A percentile compares a stretch with the other conserved stretches of the same genome.
These are phyloP conservation scores for Apostichopus parvimensis DNA, from an alignment of 35 echinoderm and acorn worm species.

Conservation along the genomic window DNA sequence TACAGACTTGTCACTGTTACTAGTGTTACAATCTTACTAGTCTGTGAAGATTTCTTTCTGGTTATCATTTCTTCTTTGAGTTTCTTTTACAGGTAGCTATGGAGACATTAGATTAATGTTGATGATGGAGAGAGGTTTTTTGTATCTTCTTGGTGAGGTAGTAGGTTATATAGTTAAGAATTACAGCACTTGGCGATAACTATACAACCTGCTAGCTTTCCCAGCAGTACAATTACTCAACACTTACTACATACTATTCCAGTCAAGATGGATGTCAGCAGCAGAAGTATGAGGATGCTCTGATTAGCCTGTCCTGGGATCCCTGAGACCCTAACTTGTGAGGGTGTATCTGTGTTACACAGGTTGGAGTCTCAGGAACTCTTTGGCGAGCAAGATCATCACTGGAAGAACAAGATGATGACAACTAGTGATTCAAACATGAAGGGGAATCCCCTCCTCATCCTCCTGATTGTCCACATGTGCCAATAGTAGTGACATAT, in stretches of 20 bases:
- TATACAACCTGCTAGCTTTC: constrained; percentile 68
- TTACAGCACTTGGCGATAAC: constrained; percentile 58
- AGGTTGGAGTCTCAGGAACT: constrained; percentile 63
- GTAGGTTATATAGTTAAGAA: constrained; percentile 68
- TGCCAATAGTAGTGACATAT: too few relatives aligned
- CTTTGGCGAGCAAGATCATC: constrained; percentile 47
- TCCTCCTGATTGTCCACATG: too few relatives aligned
- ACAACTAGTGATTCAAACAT: too few relatives aligned
- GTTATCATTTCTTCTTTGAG: too few relatives aligned
- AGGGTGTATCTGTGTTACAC: constrained; percentile 41
- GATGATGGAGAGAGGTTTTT: neutral
- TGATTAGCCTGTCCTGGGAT: constrained; percentile 52
- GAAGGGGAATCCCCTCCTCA: too few relatives aligned
- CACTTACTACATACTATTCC: neutral
- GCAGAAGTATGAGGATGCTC: neutral
- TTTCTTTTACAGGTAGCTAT: neutral
- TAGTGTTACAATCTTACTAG: too few relatives aligned
- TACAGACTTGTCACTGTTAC: too few relatives aligned
- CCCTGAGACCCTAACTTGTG: constrained; percentile 68
- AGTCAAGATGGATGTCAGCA: neutral
- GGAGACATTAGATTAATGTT: neutral
- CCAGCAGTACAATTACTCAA: constrained; percentile 27
- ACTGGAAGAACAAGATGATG: too few relatives aligned
- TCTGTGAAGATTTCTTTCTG: too few relatives aligned
- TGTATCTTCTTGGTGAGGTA: constrained; percentile 56